Evolutionary conservation across 2,888 invertebrate species (phyloP).

Genomic region (Rutpela maculata): DNA sequence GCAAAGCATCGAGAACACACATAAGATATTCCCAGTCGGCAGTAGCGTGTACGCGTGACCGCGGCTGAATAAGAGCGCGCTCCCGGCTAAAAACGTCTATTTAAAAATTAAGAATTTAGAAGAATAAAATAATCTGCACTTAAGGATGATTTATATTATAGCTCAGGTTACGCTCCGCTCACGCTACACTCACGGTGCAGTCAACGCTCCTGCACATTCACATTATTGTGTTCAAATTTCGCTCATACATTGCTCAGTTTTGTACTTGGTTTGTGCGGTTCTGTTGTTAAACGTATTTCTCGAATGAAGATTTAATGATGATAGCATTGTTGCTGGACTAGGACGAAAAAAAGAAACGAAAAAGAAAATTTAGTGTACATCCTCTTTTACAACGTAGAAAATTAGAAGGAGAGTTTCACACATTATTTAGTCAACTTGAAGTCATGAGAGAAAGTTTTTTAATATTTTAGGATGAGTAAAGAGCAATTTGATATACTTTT

Average conservation of each 20-base stretch:
- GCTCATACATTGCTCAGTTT: not conserved
- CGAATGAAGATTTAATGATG: not conserved
- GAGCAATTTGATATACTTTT: too few relatives aligned
- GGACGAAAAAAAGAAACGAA: not conserved
- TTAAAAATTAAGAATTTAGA: too few relatives aligned
- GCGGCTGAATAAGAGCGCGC: too few relatives aligned
- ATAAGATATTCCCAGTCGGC: too few relatives aligned
- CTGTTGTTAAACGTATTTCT: not conserved
- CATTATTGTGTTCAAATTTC: not conserved
- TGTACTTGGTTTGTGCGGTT: too few relatives aligned
- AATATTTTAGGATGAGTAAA: not conserved
- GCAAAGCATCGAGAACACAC: too few relatives aligned
- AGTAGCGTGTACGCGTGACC: too few relatives aligned
- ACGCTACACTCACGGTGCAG: not conserved
- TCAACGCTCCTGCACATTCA: not conserved
- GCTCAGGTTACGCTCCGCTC: slow-evolving; percentile 23
- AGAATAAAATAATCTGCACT: too few relatives aligned
- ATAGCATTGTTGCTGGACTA: not conserved
- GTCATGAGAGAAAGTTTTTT: not conserved
- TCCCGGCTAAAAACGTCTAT: too few relatives aligned
- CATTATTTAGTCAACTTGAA: too few relatives aligned
- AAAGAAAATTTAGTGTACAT: too few relatives aligned
- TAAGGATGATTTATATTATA: slow-evolving; percentile 12
- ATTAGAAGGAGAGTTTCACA: not conserved
- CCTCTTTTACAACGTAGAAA: not conserved